Evolutionary conservation across 2,113 vertebrate genomes (phyloP), one percentile per base, ranked within the genome.

Genomic region (Artemisiospiza belli): DNA sequence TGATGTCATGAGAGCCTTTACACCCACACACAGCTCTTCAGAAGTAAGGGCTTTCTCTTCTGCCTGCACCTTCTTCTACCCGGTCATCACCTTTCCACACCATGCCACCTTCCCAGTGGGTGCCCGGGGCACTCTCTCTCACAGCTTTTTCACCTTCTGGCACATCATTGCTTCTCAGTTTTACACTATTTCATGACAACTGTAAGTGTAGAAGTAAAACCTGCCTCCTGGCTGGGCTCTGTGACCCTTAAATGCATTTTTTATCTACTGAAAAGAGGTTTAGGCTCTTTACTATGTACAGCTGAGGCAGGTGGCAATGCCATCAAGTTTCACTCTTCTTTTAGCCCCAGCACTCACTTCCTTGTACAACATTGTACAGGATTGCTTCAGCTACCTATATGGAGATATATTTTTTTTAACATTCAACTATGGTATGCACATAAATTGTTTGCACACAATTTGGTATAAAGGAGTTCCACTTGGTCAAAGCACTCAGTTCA

Each of bases 281-380:
- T 79, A 9, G 22, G 18, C 5, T 18, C 0, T 57, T 54, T 59
- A n/a, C 1, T 11, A 39, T 12, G 2, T 35, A 49, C 21, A 24
- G 12, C 15, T 47, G 27, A 33, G 10, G 18, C 24, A 52, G 25
- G 16, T 0, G 0, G 15, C 20, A 72, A 33, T 39, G 12, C 33
- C 7, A 27, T 10, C 1, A 2, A 5, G 8, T 55, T 92, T 43
- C 58, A 9, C 2, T 49, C 15, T 67, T 54, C 31, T 74, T 83
- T 58, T 51, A 81, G 17, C 5, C 20, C 19, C 22, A 63, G 13
- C 1, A 47, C 3, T 22, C 0, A 0, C 4, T 9, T 82, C 35
- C 28, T 69, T 11, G 57, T 5, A 20, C 4, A 12, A 6, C 2
- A 47, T 79, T 79, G 70, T 64, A 61, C 35, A 66, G 22, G 22